phyloP scores from a whole-genome alignment of 92 coral and sea anemone species.

The Palythoa grandiflora region DNA sequence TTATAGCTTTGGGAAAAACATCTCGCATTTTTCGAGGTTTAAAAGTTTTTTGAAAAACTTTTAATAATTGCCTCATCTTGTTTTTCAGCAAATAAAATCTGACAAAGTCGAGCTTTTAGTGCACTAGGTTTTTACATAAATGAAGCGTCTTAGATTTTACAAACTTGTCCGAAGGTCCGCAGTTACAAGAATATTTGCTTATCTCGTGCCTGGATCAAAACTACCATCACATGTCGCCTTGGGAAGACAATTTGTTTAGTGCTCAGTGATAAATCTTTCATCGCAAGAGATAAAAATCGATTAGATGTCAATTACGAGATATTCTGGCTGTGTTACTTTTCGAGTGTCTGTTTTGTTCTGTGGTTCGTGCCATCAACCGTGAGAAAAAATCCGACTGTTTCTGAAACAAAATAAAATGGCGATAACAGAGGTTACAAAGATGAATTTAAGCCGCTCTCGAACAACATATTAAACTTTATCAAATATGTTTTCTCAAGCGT shows the following conservation, averaged over 20 bases:
- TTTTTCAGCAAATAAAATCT: background rate
- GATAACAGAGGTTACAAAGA: background rate
- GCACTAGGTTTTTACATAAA: background rate
- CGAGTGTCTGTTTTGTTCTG: background rate
- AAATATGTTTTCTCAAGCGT: background rate
- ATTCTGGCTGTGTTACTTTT: background rate
- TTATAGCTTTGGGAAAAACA: background rate
- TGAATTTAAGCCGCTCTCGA: background rate
- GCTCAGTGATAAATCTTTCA: conserved; percentile 36
- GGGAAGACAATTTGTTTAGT: conserved; percentile 16
- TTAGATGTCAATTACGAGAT: conserved; percentile 15
- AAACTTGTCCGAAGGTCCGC: background rate
- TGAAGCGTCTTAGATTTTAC: background rate
- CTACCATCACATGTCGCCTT: background rate
- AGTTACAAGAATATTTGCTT: background rate
- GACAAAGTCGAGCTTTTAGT: background rate
- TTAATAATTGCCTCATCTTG: background rate
- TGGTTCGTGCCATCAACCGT: background rate
- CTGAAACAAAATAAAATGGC: background rate
- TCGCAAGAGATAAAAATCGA: background rate
- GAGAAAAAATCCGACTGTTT: background rate
- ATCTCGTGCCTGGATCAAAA: background rate
- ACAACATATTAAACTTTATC: background rate
- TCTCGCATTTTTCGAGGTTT: background rate
- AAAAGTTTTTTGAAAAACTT: background rate